Evolutionary conservation across 2,113 vertebrate genomes (phyloP), one percentile per base, ranked within the genome.

Genomic region (Gavialis gangeticus): DNA sequence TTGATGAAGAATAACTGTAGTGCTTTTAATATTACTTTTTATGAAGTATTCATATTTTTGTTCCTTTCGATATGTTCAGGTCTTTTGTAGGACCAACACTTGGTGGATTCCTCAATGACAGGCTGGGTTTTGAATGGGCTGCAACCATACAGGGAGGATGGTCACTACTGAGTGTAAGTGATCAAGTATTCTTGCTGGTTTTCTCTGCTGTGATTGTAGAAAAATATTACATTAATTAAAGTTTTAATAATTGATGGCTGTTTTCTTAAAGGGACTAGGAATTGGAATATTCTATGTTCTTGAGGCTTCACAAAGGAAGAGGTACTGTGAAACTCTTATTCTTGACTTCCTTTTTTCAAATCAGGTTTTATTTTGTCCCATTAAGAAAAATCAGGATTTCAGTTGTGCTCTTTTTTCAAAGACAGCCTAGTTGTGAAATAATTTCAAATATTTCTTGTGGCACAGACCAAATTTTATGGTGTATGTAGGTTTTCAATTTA

Each of bases 61-160:
- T 34, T 90, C 28, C 19, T 79, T 81, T 85, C 58, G 18, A 34
- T 92, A 80, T 92, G 63, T 90, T 94, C 85, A 99, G 99, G 90
- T 98, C 98, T 96, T 99, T 99, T 94, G 96, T 98, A 85, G 99
- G 99, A 46, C 99, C 99, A 2, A 96, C 95, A 1, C 79, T 99
- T 17, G 99, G 99, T 59, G 99, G 99, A 78, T 97, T 99, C 90
- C 94, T 99, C 57, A 98, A 98, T 85, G 99, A 99, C 64, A 97
- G 98, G 46, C 97, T 99, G 64, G 97, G 96, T 92, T 99, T 99
- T 92, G 98, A 99, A 87, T 99, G 99, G 99, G 98, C 99, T 2
- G 98, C 99, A 37, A 92, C 96, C 34, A 59, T 98, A 22, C 99
- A 99, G 94, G 99, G 99, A 91, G 97, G 95, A 12, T 96, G 99